Conservation (phyloP, 1,140 invertebrate genomes). For the Eurosta solidaginis region DNA sequence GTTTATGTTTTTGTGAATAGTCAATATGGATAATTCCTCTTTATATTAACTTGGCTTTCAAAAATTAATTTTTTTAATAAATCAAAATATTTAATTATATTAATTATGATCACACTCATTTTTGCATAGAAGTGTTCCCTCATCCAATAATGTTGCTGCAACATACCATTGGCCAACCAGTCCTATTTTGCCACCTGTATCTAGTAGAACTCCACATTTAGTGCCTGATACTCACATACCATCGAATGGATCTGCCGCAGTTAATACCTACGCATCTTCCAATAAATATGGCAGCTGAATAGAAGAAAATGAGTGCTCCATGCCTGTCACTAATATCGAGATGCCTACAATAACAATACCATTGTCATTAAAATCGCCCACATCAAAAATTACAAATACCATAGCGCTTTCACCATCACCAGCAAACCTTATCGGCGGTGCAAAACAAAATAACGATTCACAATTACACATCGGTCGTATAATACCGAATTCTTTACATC, state of each 20-base stretch:
- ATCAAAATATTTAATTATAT: slow-evolving; percentile 21
- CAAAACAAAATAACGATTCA: background rate
- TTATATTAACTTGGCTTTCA: background rate
- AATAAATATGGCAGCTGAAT: slow-evolving; percentile 60
- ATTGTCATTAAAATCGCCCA: background rate
- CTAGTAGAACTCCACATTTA: slow-evolving; percentile 72
- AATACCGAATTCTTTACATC: background rate
- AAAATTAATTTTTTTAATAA: slow-evolving; percentile 18
- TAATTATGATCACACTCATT: slow-evolving; percentile 58
- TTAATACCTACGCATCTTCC: slow-evolving; percentile 61
- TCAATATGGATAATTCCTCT: background rate
- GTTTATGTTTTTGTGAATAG: background rate
- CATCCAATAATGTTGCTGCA: slow-evolving; percentile 63
- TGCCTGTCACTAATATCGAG: slow-evolving; percentile 50
- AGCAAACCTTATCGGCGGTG: slow-evolving; percentile 6
- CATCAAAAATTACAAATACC: slow-evolving; percentile 27
- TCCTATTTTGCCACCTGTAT: slow-evolving; percentile 72
- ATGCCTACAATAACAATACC: slow-evolving; percentile 36
- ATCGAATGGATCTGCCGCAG: slow-evolving; percentile 60
- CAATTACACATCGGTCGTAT: background rate
- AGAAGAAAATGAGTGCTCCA: slow-evolving; percentile 58
- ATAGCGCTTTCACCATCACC: slow-evolving; percentile 31
- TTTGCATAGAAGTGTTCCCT: slow-evolving; percentile 65
- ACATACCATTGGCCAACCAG: slow-evolving; percentile 76
- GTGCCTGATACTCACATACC: slow-evolving; percentile 70